phyloP scores from a whole-genome alignment of 2,113 vertebrate species.

The Rhabdornis inornatus region DNA sequence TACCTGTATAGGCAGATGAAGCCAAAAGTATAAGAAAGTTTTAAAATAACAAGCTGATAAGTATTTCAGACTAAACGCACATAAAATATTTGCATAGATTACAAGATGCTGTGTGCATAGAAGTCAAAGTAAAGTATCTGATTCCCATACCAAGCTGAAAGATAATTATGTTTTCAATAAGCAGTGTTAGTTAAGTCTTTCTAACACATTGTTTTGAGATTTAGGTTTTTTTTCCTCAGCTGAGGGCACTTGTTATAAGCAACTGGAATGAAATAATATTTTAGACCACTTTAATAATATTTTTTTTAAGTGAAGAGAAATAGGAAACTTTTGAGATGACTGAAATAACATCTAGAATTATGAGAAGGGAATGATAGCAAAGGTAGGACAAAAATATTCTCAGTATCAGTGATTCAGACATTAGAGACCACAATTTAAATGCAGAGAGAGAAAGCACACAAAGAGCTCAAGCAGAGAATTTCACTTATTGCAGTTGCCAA shows the following conservation, averaged over 20 bases:
- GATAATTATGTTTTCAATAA: neutral
- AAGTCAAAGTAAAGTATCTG: neutral
- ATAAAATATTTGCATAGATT: neutral
- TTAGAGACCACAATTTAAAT: conserved; percentile 22
- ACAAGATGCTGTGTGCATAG: neutral
- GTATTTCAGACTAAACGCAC: neutral
- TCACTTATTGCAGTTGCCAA: neutral
- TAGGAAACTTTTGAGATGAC: neutral
- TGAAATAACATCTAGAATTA: neutral
- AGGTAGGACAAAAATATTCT: neutral
- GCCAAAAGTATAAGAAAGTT: neutral
- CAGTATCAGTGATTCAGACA: neutral
- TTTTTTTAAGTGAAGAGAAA: neutral
- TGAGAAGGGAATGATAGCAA: neutral
- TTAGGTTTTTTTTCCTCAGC: neutral
- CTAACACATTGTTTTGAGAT: neutral
- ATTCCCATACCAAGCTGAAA: neutral
- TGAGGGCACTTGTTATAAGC: neutral
- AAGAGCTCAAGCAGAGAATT: neutral
- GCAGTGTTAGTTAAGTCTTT: neutral
- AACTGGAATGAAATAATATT: neutral
- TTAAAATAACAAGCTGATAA: neutral
- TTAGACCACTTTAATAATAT: neutral
- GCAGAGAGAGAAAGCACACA: neutral
- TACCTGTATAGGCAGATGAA: neutral